Conservation (phyloP, 2,888 invertebrate species). For the Leistus spinibarbis region DNA sequence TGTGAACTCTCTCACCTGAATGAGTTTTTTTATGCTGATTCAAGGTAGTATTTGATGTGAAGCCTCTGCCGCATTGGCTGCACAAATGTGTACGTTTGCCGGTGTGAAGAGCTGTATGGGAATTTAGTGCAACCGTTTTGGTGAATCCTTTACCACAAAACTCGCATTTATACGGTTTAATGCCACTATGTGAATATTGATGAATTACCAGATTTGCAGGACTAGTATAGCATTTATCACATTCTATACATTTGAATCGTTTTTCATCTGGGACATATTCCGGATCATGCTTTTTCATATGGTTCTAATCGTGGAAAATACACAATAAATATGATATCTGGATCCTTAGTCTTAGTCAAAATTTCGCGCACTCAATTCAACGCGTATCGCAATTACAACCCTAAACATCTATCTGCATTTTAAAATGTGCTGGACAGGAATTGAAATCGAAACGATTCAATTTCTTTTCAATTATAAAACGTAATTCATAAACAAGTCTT, state of each 20-base stretch:
- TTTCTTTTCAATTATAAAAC: no score
- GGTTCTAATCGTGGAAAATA: constrained; percentile 11
- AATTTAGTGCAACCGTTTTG: constrained; percentile 47
- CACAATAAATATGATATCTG: no score
- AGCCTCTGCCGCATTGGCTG: constrained; percentile 46
- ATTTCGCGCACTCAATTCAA: no score
- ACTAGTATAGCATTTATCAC: constrained; percentile 42
- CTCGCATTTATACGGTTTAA: constrained; percentile 48
- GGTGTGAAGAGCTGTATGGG: constrained; percentile 42
- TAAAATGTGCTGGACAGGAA: no score
- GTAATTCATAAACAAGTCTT: no score
- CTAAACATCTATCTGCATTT: no score
- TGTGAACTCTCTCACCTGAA: constrained; percentile 33
- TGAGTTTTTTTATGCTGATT: constrained; percentile 45
- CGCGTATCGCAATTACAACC: no score
- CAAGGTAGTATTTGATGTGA: constrained; percentile 42
- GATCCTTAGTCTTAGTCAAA: no score
- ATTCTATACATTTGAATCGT: constrained; percentile 36
- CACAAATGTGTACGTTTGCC: constrained; percentile 45
- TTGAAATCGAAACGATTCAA: no score
- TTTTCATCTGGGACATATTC: constrained; percentile 26
- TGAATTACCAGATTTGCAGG: constrained; percentile 41
- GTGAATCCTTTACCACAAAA: constrained; percentile 41
- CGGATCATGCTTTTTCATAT: constrained; percentile 34
- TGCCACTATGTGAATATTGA: constrained; percentile 45